Percentiles rank a stretch among this genome's conserved stretches.
Conservation (phyloP, 2,888 invertebrate species). For the Lepetodrilus schrolli region DNA sequence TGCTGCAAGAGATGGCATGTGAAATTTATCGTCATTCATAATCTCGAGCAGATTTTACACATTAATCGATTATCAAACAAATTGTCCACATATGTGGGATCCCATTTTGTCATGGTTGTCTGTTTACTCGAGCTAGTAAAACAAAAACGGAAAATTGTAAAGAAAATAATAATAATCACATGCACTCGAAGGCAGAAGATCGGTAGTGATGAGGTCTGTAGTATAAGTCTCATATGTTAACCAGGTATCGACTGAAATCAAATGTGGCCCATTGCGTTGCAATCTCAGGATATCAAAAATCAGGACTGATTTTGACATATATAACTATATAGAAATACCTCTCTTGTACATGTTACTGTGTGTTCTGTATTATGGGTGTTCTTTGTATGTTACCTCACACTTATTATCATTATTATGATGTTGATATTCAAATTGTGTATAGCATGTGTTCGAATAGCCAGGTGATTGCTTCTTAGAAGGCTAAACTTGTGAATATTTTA, state of each 20-base stretch:
- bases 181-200: background rate
- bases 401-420: no score
- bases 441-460: background rate
- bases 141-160: no score
- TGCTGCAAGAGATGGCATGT: no score
- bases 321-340: background rate
- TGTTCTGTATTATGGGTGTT: background rate
- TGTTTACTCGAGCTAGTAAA: no score
- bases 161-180: background rate
- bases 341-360: background rate
- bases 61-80: no score
- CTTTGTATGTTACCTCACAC: background rate
- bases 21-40: no score
- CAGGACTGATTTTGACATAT: background rate
- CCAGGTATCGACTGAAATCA: background rate
- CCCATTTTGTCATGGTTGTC: no score
- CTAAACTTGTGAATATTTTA: background rate
- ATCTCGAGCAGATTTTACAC: no score
- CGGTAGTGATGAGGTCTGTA: no score
- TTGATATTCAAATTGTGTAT: background rate
- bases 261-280: background rate
- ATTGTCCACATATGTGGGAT: no score
- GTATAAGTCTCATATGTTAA: background rate
- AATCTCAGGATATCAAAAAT: background rate
- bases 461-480: constrained; percentile 15